Evolutionary conservation across 2,888 invertebrate species (phyloP).

Genomic region (Apocheima hispidaria): DNA sequence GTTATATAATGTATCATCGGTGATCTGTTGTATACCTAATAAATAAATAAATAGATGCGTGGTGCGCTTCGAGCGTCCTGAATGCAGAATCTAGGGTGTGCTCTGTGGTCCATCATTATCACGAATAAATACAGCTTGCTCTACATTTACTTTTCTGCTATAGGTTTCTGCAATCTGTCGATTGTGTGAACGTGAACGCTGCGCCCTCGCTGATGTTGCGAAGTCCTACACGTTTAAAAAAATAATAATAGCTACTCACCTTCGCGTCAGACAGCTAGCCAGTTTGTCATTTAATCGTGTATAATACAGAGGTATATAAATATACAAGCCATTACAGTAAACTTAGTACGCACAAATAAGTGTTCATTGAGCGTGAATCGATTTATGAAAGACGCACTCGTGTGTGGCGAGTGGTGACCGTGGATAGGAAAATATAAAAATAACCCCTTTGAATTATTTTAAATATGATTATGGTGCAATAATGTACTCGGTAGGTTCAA

Average conservation of each 20-base stretch:
- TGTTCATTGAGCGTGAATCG: slow-evolving; percentile 69
- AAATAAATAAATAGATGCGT: no score
- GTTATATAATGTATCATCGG: no score
- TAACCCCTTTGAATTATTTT: slow-evolving; percentile 62
- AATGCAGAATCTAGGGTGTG: no score
- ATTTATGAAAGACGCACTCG: slow-evolving; percentile 65
- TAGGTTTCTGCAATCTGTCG: slow-evolving; percentile 10
- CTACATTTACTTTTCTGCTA: slow-evolving; percentile 43
- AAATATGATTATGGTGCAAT: slow-evolving; percentile 58
- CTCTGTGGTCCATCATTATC: slow-evolving; percentile 71
- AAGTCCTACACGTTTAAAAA: neutral
- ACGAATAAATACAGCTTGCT: slow-evolving; percentile 34
- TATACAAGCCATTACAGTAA: slow-evolving; percentile 52
- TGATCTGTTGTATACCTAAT: no score
- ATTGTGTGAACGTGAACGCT: slow-evolving; percentile 1
- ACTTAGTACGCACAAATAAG: slow-evolving; percentile 67
- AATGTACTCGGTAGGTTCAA: slow-evolving; percentile 57
- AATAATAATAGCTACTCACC: slow-evolving; percentile 3
- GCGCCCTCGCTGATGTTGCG: neutral
- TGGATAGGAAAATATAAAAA: slow-evolving; percentile 64
- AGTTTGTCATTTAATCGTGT: slow-evolving; percentile 22
- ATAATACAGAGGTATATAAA: slow-evolving; percentile 30
- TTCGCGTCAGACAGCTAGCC: slow-evolving; percentile 6
- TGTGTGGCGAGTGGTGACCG: slow-evolving; percentile 61
- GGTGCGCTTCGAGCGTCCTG: no score